Conservation (phyloP, 2,888 invertebrate genomes). For the Oxytorus armatus region DNA sequence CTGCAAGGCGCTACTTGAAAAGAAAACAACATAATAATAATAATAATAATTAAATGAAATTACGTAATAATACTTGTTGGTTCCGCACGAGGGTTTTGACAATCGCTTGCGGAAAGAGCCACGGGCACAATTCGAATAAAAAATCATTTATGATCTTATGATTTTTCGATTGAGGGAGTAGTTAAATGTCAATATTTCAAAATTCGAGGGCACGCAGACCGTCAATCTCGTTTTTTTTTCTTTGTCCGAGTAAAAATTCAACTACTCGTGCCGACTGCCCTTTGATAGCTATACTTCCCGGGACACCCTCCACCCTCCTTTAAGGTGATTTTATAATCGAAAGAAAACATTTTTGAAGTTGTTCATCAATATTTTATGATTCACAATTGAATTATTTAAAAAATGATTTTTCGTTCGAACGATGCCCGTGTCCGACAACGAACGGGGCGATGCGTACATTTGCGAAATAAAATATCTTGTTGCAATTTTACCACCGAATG, state of each 20-base stretch:
- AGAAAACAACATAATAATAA: slow-evolving; percentile 40
- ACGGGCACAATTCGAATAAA: not conserved
- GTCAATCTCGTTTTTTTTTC: too few relatives aligned
- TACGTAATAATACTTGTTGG: slow-evolving; percentile 13
- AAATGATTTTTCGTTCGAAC: slow-evolving; percentile 36
- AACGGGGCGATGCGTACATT: slow-evolving; percentile 28
- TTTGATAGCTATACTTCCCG: too few relatives aligned
- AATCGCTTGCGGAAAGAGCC: slow-evolving; percentile 14
- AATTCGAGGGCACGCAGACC: too few relatives aligned
- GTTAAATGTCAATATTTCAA: too few relatives aligned
- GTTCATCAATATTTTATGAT: not conserved
- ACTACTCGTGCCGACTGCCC: too few relatives aligned
- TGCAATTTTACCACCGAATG: too few relatives aligned
- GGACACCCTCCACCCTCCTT: too few relatives aligned
- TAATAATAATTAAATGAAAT: slow-evolving; percentile 26
- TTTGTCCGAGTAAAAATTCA: too few relatives aligned
- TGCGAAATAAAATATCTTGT: slow-evolving; percentile 20
- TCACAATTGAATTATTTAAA: slow-evolving; percentile 1
- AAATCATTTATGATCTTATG: too few relatives aligned
- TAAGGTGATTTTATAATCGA: too few relatives aligned
- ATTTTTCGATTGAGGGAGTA: too few relatives aligned
- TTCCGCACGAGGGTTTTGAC: not conserved
- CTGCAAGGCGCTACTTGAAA: slow-evolving; percentile 74
- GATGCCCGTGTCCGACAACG: slow-evolving; percentile 3
- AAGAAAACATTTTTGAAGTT: too few relatives aligned